Evolutionary conservation across 2,797 vertebrate genomes (phyloP).

Genomic region (Pipistrellus pygmaeus): DNA sequence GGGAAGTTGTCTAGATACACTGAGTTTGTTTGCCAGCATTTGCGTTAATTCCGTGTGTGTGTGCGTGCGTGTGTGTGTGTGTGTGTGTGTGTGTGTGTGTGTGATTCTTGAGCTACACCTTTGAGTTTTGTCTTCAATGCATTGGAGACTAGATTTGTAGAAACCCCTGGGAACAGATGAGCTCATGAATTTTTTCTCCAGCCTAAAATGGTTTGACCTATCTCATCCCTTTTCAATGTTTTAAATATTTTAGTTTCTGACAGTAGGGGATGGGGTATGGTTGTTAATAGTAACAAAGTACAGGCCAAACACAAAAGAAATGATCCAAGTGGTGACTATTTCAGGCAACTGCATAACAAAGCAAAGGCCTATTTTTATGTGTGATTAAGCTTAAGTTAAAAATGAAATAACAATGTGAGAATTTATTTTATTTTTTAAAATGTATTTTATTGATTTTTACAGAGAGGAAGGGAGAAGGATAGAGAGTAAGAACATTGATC

Average conservation of each 20-base stretch:
- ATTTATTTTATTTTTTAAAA: background rate
- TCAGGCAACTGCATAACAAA: background rate
- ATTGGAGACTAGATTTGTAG: background rate
- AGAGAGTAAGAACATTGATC: too few relatives aligned
- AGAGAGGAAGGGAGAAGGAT: too few relatives aligned
- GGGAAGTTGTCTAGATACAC: background rate
- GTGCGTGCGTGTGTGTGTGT: background rate
- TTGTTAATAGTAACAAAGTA: background rate
- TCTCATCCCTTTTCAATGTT: background rate
- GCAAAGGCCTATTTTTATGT: background rate
- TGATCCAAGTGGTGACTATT: background rate
- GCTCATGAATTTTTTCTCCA: background rate
- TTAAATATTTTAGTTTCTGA: constrained; percentile 32
- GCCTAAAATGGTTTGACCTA: background rate
- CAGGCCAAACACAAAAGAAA: constrained; percentile 2
- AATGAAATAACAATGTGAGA: constrained; percentile 38
- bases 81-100: background rate
- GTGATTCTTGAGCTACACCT: background rate
- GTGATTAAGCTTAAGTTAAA: constrained; percentile 37
- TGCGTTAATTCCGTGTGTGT: background rate
- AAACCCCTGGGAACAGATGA: background rate
- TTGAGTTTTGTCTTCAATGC: background rate
- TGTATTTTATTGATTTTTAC: too few relatives aligned
- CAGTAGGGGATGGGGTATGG: background rate
- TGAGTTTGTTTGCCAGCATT: background rate